Percentiles rank a stretch among this genome's conserved stretches.
These are phyloP conservation scores for Lepus europaeus DNA, from an alignment of 2,113 vertebrate species.

Conservation along the genomic window DNA sequence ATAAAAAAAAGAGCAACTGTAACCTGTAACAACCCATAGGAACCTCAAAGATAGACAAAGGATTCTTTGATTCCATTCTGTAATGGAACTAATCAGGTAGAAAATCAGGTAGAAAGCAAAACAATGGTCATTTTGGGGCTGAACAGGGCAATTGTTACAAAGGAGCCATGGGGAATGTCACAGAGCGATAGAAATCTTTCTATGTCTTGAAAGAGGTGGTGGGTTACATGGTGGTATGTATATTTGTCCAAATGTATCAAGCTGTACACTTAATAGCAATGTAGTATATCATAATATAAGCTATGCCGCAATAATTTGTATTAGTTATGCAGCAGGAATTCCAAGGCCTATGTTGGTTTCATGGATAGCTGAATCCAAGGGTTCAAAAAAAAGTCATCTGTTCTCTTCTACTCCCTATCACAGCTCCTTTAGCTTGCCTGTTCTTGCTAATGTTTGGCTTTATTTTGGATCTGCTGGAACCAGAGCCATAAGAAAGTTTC, in stretches of 20 bases:
- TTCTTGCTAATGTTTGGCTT: not conserved
- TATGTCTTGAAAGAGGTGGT: not conserved
- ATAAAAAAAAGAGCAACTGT: not conserved
- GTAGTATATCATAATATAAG: not conserved
- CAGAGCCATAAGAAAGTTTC: not conserved
- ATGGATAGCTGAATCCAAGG: not conserved
- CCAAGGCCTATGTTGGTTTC: not conserved
- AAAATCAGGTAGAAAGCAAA: constrained; percentile 11
- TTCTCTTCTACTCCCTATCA: not conserved
- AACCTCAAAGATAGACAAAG: not conserved
- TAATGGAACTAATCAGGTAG: not conserved
- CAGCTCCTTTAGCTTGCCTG: not conserved
- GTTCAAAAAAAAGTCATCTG: not conserved
- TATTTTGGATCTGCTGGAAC: not conserved
- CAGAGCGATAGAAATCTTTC: not conserved
- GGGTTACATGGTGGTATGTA: not conserved
- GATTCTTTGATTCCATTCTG: not conserved
- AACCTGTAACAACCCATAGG: not conserved
- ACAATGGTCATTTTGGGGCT: not conserved
- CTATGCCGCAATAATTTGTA: not conserved
- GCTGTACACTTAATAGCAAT: not conserved
- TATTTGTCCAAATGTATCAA: not conserved
- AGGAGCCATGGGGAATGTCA: not conserved
- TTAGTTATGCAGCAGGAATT: not conserved
- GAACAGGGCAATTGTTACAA: not conserved